Base-by-base conservation (phyloP, 2,113 vertebrate genomes). In the Chaenogobius annularis region DNA sequence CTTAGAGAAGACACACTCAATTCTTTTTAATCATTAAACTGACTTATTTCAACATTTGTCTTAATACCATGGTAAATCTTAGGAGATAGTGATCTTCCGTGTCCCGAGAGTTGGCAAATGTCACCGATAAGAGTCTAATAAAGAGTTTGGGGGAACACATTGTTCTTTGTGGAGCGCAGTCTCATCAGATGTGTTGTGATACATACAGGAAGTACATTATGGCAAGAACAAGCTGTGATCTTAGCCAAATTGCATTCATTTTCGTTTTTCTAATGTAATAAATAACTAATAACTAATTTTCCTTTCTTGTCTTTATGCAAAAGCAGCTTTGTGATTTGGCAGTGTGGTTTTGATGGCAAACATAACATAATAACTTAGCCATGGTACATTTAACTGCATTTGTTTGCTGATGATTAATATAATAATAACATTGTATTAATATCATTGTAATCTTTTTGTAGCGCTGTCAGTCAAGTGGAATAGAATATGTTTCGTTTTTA, bases 41-140 rank as follows among this genome's bases (percentile, higher is more conserved):
- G 26, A 14, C 22, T 19, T 15, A 15, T 61, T 61, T 35, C 15
- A 31, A 61, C 58, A 61, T 61, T 61, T 35, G 26, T 61, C 26
- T 35, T 35, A 61, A 61, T 61, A 9, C 58, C 26, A 61, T 61
- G 12, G 26, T 31, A 61, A 61, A 61, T 35, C 26, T 35, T 61
- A 61, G 7, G 56, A 7, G 35, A 35, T 40, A 43, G 35, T 73
- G 31, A 55, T 52, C 50, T 63, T 66, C 11, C 17, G 22, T 64
- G 37, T 66, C 48, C 47, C 12, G 52, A 40, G 72, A 83, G 54
- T 79, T 8, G 15, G 15, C 66, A 58, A 40, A 64, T 67, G 73
- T 75, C 78, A 71, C 54, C 67, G 55, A 40, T 35, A 2, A 37
- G 55, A 23, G 26, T 61, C 61, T 72, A 74, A 86, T 56, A 46